Base-by-base conservation (phyloP, 2,888 invertebrate species). In the Nomada ruficornis region DNA sequence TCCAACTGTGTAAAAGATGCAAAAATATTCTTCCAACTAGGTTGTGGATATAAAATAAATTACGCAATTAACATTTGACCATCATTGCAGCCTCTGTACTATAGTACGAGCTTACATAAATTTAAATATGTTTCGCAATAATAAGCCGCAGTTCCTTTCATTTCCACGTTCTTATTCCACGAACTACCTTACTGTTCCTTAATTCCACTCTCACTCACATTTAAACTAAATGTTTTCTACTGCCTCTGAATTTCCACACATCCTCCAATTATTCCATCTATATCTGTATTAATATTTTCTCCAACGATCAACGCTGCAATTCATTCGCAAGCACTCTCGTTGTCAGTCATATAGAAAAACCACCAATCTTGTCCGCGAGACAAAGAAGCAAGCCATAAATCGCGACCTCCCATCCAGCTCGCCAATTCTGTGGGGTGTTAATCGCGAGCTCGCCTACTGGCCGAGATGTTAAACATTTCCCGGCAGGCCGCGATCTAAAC, bases 381-480 rank as follows among this genome's bases (percentile, higher is more conserved):
- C 59, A 42, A 71, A 77, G 78, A 69, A 55, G 42, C 62, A 44
- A 23, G 1, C 57, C 42, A 78, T 78, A 78, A 83, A 83, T 83
- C 67, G 64, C 44, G 1, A 9, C 57, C 54, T 13, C 60, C 20
- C 47, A n/a, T 13, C 13, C 26, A 20, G 13, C 59, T 54, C 36
- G 4, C 57, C 55, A 44, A 20, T 26, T 54, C 52, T 20, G 36
- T 29, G 50, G 68, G 44, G 71, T 65, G 77, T 76, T 83, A 83
- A 83, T 83, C 83, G 72, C 65, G 23, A 68, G 78, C 60, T 83
- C 83, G 72, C 83, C 83, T 55, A 76, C 54, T 83, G 79, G 75
- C 83, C 83, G 79, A 69, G 72, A 79, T 83, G 83, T 79, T 83
- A 50, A 72, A 79, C 78, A 73, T 73, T 83, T 83, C 71, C 78